Conservation (phyloP, 2,888 invertebrate genomes). For the Pterostichus niger region DNA sequence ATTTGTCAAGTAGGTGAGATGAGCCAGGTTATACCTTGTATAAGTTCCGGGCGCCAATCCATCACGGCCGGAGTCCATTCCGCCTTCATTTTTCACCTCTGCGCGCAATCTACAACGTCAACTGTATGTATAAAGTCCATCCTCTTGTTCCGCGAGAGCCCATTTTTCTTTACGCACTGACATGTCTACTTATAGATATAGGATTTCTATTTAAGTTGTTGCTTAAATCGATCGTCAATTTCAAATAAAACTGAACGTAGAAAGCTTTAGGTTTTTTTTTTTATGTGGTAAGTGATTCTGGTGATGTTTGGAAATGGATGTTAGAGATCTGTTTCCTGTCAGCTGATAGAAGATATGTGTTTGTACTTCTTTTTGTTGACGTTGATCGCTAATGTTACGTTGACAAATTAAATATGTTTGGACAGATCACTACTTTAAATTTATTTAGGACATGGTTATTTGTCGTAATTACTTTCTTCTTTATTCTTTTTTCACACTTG, state of each 20-base stretch:
- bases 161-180: conserved; percentile 66
- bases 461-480: no score
- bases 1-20: conserved; percentile 64
- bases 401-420: no score
- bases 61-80: conserved; percentile 59
- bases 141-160: conserved; percentile 44
- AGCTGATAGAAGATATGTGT: conserved; percentile 32
- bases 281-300: conserved; percentile 43
- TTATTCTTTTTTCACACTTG: no score
- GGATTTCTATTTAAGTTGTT: conserved; percentile 63
- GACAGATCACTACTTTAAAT: not conserved
- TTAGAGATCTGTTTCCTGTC: conserved; percentile 30
- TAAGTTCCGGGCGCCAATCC: conserved; percentile 60
- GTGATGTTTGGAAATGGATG: conserved; percentile 50
- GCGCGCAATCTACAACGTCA: conserved; percentile 67
- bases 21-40: conserved; percentile 58
- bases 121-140: conserved; percentile 62
- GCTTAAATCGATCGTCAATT: conserved; percentile 56
- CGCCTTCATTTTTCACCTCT: conserved; percentile 66
- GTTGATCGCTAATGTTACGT: not conserved
- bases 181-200: conserved; percentile 56
- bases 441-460: not conserved
- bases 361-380: conserved; percentile 21
- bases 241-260: conserved; percentile 50
- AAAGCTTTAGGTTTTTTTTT: not conserved